phyloP scores from a whole-genome alignment of 1,140 invertebrate genomes.

The Macrocentrus cingulum region DNA sequence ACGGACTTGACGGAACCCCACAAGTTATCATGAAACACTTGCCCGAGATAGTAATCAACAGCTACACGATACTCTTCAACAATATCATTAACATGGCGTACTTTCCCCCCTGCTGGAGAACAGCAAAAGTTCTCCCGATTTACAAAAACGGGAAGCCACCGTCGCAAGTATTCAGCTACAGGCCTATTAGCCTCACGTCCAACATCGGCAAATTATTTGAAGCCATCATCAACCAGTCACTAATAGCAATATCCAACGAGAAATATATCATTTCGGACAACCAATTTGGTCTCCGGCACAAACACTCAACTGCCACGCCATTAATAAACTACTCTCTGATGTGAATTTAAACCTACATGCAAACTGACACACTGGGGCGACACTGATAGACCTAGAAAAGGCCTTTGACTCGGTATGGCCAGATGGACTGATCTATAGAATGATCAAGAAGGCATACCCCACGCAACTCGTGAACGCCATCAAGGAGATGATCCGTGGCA shows the following conservation, averaged over 20 bases:
- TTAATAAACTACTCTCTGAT: slow-evolving; percentile 17
- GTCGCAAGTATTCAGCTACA: slow-evolving; percentile 9
- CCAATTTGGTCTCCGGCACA: slow-evolving; percentile 19
- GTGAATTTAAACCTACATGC: not conserved
- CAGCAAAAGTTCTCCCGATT: not conserved
- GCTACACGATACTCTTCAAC: slow-evolving; percentile 19
- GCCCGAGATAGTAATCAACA: not conserved
- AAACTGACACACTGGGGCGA: not conserved
- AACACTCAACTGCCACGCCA: slow-evolving; percentile 14
- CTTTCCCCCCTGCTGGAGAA: slow-evolving; percentile 3
- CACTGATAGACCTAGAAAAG: slow-evolving; percentile 8
- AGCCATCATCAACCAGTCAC: slow-evolving; percentile 17
- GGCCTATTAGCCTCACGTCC: slow-evolving; percentile 18
- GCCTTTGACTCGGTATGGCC: slow-evolving; percentile 18
- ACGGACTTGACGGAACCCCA: slow-evolving; percentile 14
- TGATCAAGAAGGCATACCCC: not conserved
- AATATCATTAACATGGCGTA: slow-evolving; percentile 19
- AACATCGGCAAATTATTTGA: slow-evolving; percentile 23
- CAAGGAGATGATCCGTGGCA: not conserved
- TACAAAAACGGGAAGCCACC: slow-evolving; percentile 5
- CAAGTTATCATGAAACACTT: slow-evolving; percentile 19
- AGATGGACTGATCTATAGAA: slow-evolving; percentile 11
- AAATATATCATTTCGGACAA: slow-evolving; percentile 14
- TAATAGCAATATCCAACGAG: slow-evolving; percentile 4
- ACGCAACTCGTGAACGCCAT: slow-evolving; percentile 5